A percentile compares a stretch with the other conserved stretches of the same genome.
Evolutionary conservation across 2,113 vertebrate genomes (phyloP).

Genomic region (Sprattus sprattus): DNA sequence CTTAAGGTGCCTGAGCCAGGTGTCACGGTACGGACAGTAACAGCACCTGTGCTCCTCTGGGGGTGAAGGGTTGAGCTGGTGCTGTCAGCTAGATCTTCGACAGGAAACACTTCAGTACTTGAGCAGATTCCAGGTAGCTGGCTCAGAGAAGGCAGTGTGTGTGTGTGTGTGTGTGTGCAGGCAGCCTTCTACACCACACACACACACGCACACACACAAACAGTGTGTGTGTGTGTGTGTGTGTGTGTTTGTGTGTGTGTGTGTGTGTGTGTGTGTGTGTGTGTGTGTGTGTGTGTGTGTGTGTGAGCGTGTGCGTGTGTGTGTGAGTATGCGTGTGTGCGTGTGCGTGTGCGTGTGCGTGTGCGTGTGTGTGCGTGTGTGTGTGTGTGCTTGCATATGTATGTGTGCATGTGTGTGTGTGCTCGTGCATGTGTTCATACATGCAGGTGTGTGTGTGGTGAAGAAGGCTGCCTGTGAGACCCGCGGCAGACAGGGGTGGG

Average conservation of each 20-base stretch:
- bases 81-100: not conserved
- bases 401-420: not conserved
- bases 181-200: too few relatives aligned
- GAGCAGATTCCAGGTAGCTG: not conserved
- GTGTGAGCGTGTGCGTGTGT: not conserved
- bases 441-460: not conserved
- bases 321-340: not conserved
- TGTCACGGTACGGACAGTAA: not conserved
- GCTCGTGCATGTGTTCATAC: not conserved
- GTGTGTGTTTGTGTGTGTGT: not conserved
- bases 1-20: not conserved
- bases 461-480: not conserved
- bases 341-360: not conserved
- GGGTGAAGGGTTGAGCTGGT: not conserved
- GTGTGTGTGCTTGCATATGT: not conserved
- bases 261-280: not conserved
- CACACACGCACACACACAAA: too few relatives aligned
- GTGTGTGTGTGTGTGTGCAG: not conserved
- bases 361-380: not conserved
- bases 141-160: not conserved
- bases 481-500: not conserved
- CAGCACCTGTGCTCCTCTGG: not conserved
- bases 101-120: not conserved
- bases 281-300: not conserved
- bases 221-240: not conserved